These are phyloP conservation scores for Sparidentex hasta DNA, from an alignment of 2,797 vertebrate genomes.

Conservation along the genomic window DNA sequence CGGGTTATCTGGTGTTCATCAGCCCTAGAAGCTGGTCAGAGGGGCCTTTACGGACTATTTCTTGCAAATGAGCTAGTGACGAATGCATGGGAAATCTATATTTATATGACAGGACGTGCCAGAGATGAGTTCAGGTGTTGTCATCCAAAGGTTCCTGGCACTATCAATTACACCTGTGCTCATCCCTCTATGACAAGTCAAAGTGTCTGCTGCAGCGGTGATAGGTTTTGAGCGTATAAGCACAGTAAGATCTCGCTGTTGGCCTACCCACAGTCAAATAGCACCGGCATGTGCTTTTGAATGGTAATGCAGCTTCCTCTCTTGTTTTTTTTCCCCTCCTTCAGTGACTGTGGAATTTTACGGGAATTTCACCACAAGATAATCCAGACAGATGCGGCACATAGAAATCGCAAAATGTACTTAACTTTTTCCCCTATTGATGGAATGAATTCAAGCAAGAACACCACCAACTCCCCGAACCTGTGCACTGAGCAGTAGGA, in stretches of 20 bases:
- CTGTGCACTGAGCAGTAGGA: too few species aligned
- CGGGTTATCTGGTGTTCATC: background rate
- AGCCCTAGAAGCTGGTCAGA: background rate
- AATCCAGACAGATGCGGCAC: background rate
- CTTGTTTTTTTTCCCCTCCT: background rate
- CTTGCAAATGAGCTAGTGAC: background rate
- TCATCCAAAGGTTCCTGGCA: background rate
- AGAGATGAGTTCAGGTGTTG: background rate
- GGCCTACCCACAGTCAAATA: conserved; percentile 58
- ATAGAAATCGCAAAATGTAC: background rate
- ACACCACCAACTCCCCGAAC: background rate
- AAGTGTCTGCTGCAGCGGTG: background rate
- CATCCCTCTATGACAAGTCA: background rate
- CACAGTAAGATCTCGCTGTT: background rate
- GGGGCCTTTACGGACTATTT: background rate
- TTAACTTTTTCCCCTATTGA: background rate
- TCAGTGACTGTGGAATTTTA: background rate
- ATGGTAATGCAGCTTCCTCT: conserved; percentile 53
- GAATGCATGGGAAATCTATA: background rate
- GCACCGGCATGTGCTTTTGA: conserved; percentile 59
- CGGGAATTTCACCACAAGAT: background rate
- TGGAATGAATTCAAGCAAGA: background rate
- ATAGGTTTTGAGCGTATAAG: background rate
- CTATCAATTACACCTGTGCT: background rate
- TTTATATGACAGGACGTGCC: background rate